Conservation (phyloP, 2,888 invertebrate species). For the Epistrophe eligans region DNA sequence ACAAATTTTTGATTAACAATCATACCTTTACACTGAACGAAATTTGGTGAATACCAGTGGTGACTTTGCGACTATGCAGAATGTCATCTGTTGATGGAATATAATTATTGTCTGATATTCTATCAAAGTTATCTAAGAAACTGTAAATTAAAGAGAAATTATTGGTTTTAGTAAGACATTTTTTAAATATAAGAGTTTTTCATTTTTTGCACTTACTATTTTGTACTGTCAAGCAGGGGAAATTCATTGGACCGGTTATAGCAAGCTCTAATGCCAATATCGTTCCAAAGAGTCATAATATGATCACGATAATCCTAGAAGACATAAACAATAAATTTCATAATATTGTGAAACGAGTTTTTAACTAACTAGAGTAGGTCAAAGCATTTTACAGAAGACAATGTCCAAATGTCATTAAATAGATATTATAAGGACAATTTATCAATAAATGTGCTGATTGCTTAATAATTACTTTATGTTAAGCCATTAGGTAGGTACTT, state of each 20-base stretch:
- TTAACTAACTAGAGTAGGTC: conserved; percentile 3
- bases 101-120: conserved; percentile 87
- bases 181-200: neutral
- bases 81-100: conserved; percentile 91
- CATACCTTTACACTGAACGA: conserved; percentile 88
- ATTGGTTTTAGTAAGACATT: neutral
- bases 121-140: conserved; percentile 89
- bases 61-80: conserved; percentile 89
- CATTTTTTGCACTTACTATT: conserved; percentile 88
- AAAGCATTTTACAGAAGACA: conserved; percentile 4
- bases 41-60: conserved; percentile 90
- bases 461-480: conserved; percentile 30
- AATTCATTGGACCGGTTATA: conserved; percentile 90
- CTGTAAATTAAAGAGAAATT: conserved; percentile 84
- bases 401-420: conserved; percentile 28
- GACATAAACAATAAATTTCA: conserved; percentile 19
- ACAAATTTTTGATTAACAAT: neutral
- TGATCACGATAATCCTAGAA: conserved; percentile 89
- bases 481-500: neutral
- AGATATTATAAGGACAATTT: neutral
- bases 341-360: neutral
- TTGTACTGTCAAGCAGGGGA: conserved; percentile 91
- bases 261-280: conserved; percentile 88
- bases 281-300: conserved; percentile 88
- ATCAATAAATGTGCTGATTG: conserved; percentile 16